phyloP scores from a whole-genome alignment of 2,113 vertebrate genomes.

The Lophura nycthemera region DNA sequence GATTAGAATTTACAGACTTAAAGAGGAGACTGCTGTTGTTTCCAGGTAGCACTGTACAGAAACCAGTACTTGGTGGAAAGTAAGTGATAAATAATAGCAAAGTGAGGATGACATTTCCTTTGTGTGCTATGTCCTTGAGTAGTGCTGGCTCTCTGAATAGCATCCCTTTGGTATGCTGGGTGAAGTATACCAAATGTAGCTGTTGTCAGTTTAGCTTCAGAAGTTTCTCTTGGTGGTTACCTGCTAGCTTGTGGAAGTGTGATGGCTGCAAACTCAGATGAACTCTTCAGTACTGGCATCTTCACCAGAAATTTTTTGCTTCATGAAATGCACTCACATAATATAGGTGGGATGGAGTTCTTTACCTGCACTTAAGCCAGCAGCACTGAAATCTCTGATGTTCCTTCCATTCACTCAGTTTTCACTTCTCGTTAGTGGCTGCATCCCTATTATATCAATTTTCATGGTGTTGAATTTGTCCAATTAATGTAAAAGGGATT shows the following conservation, averaged over 20 bases:
- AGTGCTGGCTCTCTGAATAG: neutral
- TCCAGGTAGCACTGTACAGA: neutral
- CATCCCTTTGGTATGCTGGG: neutral
- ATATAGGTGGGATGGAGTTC: neutral
- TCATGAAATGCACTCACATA: neutral
- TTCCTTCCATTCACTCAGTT: neutral
- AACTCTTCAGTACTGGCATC: neutral
- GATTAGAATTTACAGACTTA: neutral
- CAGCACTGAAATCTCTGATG: neutral
- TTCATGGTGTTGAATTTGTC: neutral
- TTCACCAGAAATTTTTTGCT: neutral
- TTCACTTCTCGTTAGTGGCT: neutral
- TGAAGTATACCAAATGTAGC: neutral
- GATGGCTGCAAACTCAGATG: neutral
- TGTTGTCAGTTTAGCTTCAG: neutral
- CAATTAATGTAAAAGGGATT: neutral
- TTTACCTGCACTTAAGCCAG: neutral
- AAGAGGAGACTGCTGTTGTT: neutral
- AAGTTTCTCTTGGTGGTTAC: neutral
- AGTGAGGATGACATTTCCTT: neutral
- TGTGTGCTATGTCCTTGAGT: neutral
- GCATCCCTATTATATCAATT: accelerated
- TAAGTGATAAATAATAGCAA: neutral
- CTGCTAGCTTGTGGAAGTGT: neutral
- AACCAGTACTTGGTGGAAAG: neutral